phyloP scores from a whole-genome alignment of 2,888 invertebrate genomes.

The Cylindroiulus punctatus region DNA sequence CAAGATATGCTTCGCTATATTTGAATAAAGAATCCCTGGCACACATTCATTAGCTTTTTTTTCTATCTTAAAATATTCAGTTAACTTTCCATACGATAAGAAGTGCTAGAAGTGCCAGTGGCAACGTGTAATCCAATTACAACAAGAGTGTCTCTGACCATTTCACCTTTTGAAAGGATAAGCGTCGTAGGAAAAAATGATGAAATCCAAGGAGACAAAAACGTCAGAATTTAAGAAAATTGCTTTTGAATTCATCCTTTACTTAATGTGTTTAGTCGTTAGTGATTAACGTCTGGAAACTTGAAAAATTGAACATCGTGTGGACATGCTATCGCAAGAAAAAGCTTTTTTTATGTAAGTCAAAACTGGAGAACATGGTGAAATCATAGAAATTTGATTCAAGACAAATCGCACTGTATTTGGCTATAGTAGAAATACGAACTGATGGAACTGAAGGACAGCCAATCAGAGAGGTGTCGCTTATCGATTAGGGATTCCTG shows the following conservation, averaged over 20 bases:
- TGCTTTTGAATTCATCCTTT: background rate
- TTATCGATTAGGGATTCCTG: no score
- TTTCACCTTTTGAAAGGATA: background rate
- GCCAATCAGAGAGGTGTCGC: no score
- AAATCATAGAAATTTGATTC: no score
- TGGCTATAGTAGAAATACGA: no score
- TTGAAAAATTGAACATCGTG: background rate
- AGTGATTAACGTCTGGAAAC: background rate
- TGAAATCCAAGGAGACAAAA: background rate
- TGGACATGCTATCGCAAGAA: background rate
- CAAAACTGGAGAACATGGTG: background rate
- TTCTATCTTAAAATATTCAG: background rate
- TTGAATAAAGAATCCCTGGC: background rate
- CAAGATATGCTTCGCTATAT: background rate
- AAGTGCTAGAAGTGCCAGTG: background rate
- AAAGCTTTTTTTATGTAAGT: background rate
- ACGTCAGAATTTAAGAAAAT: constrained; percentile 2
- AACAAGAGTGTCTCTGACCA: background rate
- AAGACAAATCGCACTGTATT: no score
- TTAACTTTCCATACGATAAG: background rate
- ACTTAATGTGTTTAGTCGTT: background rate
- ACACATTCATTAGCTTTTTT: background rate
- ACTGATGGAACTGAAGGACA: no score
- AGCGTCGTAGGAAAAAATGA: background rate
- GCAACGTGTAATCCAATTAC: background rate